Evolutionary conservation across 2,113 vertebrate genomes (phyloP), one percentile per base, ranked within the genome.

Genomic region (Ivindomyrus marchei): DNA sequence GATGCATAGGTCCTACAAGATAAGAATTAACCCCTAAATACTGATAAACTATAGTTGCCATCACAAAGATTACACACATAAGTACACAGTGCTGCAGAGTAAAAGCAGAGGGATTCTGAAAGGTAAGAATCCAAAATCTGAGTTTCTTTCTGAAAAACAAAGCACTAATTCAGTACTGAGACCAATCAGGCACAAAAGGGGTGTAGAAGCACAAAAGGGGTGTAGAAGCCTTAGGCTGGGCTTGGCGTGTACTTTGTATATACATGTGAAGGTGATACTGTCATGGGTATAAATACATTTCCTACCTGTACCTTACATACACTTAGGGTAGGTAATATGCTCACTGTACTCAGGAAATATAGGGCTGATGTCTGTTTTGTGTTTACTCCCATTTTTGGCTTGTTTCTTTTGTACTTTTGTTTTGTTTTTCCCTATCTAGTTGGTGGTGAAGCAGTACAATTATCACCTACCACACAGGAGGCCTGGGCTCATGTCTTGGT

Each of bases 21-120:
- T 95, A 94, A 94, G 91, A 91, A 91, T 92, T 91, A 27, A 93
- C 93, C 92, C 91, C 83, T 31, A 92, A 90, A 92, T 90, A 42
- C 42, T 74, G 92, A 94, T 93, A 94, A 93, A 91, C 89, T 84
- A 62, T 90, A 39, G 10, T 27, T 53, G 90, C 91, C 86, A 77
- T 90, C 84, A 80, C 58, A 88, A 47, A 91, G 90, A 94, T 93
- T 92, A 92, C 91, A 92, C 87, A 66, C 47, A 3, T 42, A 27
- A 47, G 36, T 89, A 89, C 89, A 21, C 90, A 77, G 58, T 91
- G 27, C 50, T 86, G 56, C 24, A 17, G 52, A 31, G 13, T 80
- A 39, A 39, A 27, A 80, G 31, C 36, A 42, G 36, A 80, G 15
- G 15, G 15, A 80, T n/a, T 39, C 74, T 5, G 36, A 36, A 80